Base-by-base conservation (phyloP, 2,797 vertebrate species). In the Enteromius treurensis region DNA sequence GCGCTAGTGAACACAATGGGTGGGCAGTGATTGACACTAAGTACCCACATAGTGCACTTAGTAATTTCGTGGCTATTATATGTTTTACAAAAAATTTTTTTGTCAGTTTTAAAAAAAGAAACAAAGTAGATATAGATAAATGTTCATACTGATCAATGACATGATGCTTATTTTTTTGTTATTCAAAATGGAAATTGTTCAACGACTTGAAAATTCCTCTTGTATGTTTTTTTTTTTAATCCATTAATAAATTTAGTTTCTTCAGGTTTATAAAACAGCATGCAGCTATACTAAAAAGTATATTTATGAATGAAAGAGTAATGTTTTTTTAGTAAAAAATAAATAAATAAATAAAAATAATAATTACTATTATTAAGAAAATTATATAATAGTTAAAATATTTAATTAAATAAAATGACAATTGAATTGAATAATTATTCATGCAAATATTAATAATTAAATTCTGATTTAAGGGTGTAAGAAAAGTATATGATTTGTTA, bases 21-120 rank as follows among this genome's bases (percentile, higher is more conserved):
- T 62, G 84, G 79, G 74, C 82, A 85, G 37, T 26, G 11, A 81
- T 75, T 74, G 75, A 34, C 51, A 47, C n/a, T 70, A 14, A 47
- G 45, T 42, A 42, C 42, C 2, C 42, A 42, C 10, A 42, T 34
- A 49, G 19, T 64, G 64, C 29, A 76, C 26, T 11, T 37, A 45
- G 47, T 42, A 23, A 60, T 70, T 40, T 55, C 19, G 0, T 64
- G 19, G 62, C 37, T 15, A 76, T 58, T 40, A 58, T 8, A n/a
- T 75, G 19, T 37, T 21, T 23, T 75, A 23, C 29, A 34, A 34
- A 65, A 29, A 65, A 65, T 32, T 37, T 67, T 37, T 67, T 7
- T 15, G 5, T 37, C 26, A 5, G 7, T 70, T 69, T 49, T 6
- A 4, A 47, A 71, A 34, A 53, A 74, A 51, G 19, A 26, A 14